Conservation (phyloP, 1,140 invertebrate genomes). For the Apocrypta bakeri region DNA sequence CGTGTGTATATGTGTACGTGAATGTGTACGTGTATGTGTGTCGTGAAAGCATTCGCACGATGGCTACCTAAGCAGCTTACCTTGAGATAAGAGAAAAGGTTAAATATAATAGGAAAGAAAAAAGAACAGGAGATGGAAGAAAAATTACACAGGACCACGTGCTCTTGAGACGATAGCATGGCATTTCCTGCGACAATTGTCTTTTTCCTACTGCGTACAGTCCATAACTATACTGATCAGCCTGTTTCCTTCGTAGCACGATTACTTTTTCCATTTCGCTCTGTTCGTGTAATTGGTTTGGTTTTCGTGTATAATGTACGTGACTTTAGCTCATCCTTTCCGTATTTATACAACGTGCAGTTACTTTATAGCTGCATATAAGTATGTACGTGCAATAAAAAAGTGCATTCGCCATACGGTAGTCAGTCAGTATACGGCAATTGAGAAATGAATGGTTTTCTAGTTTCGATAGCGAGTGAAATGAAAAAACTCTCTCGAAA, state of each 20-base stretch:
- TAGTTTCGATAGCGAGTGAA: neutral
- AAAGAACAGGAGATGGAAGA: neutral
- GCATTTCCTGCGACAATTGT: constrained; percentile 4
- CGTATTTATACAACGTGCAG: too few species aligned
- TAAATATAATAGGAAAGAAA: neutral
- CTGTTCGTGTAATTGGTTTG: too few species aligned
- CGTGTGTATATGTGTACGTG: neutral
- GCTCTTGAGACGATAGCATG: constrained; percentile 60
- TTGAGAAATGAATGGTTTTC: neutral
- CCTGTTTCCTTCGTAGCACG: too few species aligned
- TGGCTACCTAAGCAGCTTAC: constrained; percentile 67
- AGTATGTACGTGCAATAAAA: too few species aligned
- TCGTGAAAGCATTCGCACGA: constrained; percentile 52
- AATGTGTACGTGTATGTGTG: constrained; percentile 46
- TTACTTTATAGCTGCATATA: too few species aligned
- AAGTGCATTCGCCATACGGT: neutral
- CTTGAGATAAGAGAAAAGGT: constrained; percentile 47
- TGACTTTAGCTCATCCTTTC: too few species aligned
- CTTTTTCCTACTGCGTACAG: too few species aligned
- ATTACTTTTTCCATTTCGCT: too few species aligned
- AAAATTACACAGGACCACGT: neutral
- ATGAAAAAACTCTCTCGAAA: constrained; percentile 54
- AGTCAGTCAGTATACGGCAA: neutral
- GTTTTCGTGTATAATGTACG: too few species aligned
- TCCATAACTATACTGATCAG: too few species aligned